Evolutionary conservation across 2,888 invertebrate species (phyloP), one percentile per base, ranked within the genome.

Genomic region (Nebria salina): DNA sequence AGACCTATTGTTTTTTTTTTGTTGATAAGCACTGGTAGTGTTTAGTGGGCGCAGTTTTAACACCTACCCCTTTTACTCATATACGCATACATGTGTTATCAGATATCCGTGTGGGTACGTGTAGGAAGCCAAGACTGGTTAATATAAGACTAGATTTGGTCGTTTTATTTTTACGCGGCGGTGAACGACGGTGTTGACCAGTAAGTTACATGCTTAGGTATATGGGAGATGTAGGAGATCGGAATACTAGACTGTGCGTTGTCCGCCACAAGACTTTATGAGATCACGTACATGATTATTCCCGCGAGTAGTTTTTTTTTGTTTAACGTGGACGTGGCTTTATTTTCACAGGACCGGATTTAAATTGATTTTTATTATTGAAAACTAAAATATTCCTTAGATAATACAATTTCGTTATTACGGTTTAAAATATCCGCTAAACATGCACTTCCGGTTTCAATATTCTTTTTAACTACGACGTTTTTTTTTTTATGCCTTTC

Each of bases 221-320:
- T 26, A 26, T n/a, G n/a, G 26, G 9, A 26, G 11, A 26, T 26
- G 25, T n/a, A 26, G n/a, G 72, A 34, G 34, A 34, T 34, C 34
- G 34, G 5, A 34, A 34, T 34, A 34, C 34, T 34, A 34, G 34
- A 34, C 34, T 34, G 34, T 34, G 13, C 8, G n/a, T n/a, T 72
- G 26, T 26, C 9, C n/a, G 26, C 72, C 72, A 34, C 15, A 26
- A 72, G 8, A 34, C 34, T 72, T 76, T 76, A 76, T 76, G 70
- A 76, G 76, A 76, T 76, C 76, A 76, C 76, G 68, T 76, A 43
- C 42, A 20, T 66, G 76, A 76, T 76, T 76, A 76, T 76, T 76
- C 54, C 72, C 26, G 7, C 72, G 72, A 41, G 65, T 64, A 11
- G 25, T 70, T 76, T 43, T 68, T 34, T 43, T n/a, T 20, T n/a